These are phyloP conservation scores for Drosophila rubida DNA, from an alignment of 2,888 invertebrate species.

Conservation along the genomic window DNA sequence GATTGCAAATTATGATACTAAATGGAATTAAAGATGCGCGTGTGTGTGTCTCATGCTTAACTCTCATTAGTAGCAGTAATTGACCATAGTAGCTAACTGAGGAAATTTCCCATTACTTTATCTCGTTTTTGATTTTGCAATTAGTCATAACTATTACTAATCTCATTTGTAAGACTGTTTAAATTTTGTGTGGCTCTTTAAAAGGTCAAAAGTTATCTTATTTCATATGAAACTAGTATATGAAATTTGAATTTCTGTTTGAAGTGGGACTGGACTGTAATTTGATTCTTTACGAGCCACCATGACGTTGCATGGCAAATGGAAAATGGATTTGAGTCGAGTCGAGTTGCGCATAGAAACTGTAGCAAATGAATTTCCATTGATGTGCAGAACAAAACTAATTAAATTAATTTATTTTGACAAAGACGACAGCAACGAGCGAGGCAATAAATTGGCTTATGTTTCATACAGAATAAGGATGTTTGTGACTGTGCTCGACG, in stretches of 20 bases:
- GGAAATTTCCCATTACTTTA: constrained; percentile 16
- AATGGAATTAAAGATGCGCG: background rate
- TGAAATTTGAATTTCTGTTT: constrained; percentile 5
- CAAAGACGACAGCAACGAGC: constrained; percentile 13
- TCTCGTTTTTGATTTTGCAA: constrained; percentile 1
- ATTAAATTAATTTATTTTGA: constrained; percentile 48
- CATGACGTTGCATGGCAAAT: constrained; percentile 50
- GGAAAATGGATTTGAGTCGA: background rate
- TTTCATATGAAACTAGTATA: background rate
- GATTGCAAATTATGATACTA: constrained; percentile 4
- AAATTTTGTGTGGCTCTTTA: constrained; percentile 3
- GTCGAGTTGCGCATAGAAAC: constrained; percentile 40
- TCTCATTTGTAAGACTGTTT: constrained; percentile 2
- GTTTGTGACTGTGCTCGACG: background rate
- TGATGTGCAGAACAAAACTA: constrained; percentile 28
- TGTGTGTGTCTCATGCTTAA: constrained; percentile 1
- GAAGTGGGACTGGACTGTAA: constrained; percentile 11
- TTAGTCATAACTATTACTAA: constrained; percentile 24
- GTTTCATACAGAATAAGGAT: constrained; percentile 26
- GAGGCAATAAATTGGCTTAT: constrained; percentile 13
- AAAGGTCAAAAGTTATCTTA: constrained; percentile 2
- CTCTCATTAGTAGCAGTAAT: background rate
- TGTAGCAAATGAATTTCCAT: constrained; percentile 48
- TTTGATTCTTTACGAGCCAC: constrained; percentile 24
- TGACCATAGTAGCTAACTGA: constrained; percentile 15